These are phyloP conservation scores for Drosophila monieri DNA, from an alignment of 2,888 invertebrate species.

Conservation along the genomic window DNA sequence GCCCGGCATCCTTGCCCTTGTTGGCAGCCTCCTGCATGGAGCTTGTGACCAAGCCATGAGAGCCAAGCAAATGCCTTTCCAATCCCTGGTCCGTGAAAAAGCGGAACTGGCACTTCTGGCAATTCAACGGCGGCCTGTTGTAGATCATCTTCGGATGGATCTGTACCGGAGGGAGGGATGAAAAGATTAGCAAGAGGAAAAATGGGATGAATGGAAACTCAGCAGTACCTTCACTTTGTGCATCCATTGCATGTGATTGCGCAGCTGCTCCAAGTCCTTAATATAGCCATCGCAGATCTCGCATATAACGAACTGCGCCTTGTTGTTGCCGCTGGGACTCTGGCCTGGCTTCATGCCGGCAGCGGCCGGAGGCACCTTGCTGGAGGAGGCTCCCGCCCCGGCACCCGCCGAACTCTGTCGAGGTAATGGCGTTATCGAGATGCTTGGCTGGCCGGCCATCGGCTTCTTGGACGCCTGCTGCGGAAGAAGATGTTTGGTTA, in stretches of 20 bases:
- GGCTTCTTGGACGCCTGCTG: constrained; percentile 78
- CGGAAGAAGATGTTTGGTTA: not conserved
- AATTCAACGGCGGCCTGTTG: constrained; percentile 96
- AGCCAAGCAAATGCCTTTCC: constrained; percentile 96
- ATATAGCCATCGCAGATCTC: constrained; percentile 99
- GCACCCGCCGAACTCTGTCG: constrained; percentile 88
- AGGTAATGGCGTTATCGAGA: constrained; percentile 95
- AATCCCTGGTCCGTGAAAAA: constrained; percentile 99
- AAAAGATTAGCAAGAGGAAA: constrained; percentile 1
- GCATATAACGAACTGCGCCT: constrained; percentile 95
- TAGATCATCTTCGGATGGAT: constrained; percentile 98
- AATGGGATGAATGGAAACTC: constrained; percentile 29
- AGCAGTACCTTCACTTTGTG: constrained; percentile 92
- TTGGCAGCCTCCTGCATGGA: constrained; percentile 98
- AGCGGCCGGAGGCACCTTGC: constrained; percentile 75
- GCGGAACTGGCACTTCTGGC: constrained; percentile 97
- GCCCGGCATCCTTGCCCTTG: constrained; percentile 96
- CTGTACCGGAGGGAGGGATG: constrained; percentile 51
- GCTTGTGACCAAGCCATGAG: constrained; percentile 96
- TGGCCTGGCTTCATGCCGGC: constrained; percentile 85
- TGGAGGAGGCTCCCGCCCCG: constrained; percentile 82
- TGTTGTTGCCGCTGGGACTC: constrained; percentile 85
- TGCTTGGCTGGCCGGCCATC: constrained; percentile 89
- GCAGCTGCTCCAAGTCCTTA: constrained; percentile 95
- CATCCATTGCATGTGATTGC: constrained; percentile 99